Conservation (phyloP, 2,797 vertebrate species). For the Molossus alvarezi region DNA sequence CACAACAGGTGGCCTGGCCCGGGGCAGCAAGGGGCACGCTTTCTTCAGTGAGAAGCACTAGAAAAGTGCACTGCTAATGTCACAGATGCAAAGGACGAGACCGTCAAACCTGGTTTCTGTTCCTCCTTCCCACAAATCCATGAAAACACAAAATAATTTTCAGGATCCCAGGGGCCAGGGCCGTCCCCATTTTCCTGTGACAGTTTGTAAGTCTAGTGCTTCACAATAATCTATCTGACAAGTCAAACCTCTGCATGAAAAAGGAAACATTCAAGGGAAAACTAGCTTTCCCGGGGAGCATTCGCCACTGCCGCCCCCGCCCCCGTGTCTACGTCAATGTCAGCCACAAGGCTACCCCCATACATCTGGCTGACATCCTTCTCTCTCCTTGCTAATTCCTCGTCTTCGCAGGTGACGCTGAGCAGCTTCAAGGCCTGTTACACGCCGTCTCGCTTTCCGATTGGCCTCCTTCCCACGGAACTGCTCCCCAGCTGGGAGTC, state of each 20-base stretch:
- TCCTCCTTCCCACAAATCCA: constrained; percentile 44
- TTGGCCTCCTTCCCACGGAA: background rate
- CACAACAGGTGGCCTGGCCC: constrained; percentile 8
- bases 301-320: background rate
- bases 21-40: background rate
- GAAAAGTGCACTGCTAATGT: constrained; percentile 6
- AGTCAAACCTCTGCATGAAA: background rate
- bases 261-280: constrained; percentile 27
- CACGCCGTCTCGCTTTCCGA: background rate
- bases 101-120: background rate
- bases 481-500: background rate
- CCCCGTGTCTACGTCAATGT: constrained; percentile 23
- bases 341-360: background rate
- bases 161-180: background rate
- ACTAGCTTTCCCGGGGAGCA: background rate
- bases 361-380: background rate
- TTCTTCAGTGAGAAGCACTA: constrained; percentile 63
- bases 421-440: background rate
- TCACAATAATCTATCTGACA: constrained; percentile 1
- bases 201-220: background rate
- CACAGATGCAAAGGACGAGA: constrained; percentile 37
- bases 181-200: background rate
- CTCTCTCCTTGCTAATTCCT: background rate
- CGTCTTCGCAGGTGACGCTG: background rate
- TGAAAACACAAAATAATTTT: constrained; percentile 52